Base-by-base conservation (phyloP, 2,888 invertebrate species). In the Monopis laevigella region DNA sequence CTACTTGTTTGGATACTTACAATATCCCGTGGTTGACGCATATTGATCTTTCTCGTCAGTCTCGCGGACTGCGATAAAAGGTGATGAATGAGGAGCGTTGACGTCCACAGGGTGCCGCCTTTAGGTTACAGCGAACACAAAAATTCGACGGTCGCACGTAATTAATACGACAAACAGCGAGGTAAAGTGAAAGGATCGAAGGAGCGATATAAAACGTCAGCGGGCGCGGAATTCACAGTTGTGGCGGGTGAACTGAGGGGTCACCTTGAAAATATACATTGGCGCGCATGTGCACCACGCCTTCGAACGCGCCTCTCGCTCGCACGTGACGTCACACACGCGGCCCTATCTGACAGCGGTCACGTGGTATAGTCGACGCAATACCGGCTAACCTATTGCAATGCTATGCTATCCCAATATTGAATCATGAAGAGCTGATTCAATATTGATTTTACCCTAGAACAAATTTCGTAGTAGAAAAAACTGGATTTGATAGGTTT, bases 211-310 rank as follows among this genome's bases (percentile, higher is more conserved):
- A 47, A 56, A 51, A 59, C 58, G 59, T 50, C 59, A 59, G 54
- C 53, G 34, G 30, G 18, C 40, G 43, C 46, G 49, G 45, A 46
- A 45, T 36, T 36, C 6, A 21, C 45, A 48, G 46, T 48, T 44
- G 44, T 49, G 50, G 58, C 58, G 56, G 55, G 63, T 69, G 56
- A 60, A 55, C 58, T 59, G 60, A 62, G 65, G 65, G 77, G 78
- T 80, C 78, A 80, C 78, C 78, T 80, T 80, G 78, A 71, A 58
- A 52, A 11, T 40, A 8, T 65, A 64, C 56, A 53, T 52, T 55
- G 54, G 51, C 56, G 74, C 75, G 77, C 78, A 77, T 78, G 78
- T 78, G 75, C 75, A 74, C 74, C 72, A 73, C 75, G 72, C 78
- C 75, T 74, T 73, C 74, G 59, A 51, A 60, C 60, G 51, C 50